A percentile compares a stretch with the other conserved stretches of the same genome.
Evolutionary conservation across 1,140 invertebrate genomes (phyloP).

Genomic region (Portunus trituberculatus): DNA sequence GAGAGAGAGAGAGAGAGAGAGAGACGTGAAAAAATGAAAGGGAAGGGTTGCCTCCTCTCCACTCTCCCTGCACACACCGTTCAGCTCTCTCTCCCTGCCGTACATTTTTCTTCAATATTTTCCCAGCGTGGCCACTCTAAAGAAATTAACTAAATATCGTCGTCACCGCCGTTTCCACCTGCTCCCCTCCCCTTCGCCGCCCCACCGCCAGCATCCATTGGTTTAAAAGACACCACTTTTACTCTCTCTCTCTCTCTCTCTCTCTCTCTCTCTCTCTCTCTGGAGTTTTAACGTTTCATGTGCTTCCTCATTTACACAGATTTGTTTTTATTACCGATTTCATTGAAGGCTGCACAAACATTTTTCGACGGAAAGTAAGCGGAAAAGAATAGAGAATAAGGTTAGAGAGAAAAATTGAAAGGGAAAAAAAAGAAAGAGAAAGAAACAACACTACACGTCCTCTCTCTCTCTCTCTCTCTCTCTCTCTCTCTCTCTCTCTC

Average conservation of each 20-base stretch:
- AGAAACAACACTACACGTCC: too few relatives aligned
- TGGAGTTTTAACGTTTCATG: too few relatives aligned
- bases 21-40: not conserved
- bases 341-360: too few relatives aligned
- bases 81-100: not conserved
- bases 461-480: too few relatives aligned
- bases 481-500: too few relatives aligned
- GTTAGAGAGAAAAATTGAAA: too few relatives aligned
- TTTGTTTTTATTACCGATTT: too few relatives aligned
- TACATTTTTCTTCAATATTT: not conserved
- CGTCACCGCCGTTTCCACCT: not conserved
- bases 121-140: not conserved
- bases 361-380: too few relatives aligned
- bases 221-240: too few relatives aligned
- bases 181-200: not conserved
- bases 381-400: too few relatives aligned
- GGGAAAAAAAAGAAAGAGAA: too few relatives aligned
- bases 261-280: not conserved
- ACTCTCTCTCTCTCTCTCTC: not conserved
- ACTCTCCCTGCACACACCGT: not conserved
- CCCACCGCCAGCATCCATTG: not conserved
- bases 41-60: not conserved
- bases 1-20: not conserved
- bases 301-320: too few relatives aligned
- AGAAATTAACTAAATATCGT: not conserved